Evolutionary conservation across 2,113 vertebrate genomes (phyloP).

Genomic region (Catagonus wagneri): DNA sequence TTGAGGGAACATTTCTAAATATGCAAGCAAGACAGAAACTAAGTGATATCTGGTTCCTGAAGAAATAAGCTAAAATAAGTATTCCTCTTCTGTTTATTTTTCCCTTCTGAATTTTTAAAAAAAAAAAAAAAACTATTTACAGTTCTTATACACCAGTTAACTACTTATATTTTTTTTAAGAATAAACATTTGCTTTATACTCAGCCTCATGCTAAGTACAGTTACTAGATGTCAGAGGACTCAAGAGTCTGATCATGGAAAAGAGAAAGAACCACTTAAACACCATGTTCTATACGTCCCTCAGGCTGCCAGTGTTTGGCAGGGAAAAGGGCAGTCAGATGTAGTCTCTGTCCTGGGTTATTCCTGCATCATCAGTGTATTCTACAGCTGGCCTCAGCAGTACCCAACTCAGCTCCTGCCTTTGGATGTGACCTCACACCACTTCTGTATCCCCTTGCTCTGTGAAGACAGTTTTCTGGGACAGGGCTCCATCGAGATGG

Average conservation of each 20-base stretch:
- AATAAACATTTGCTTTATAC: conserved; percentile 50
- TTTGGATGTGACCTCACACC: not conserved
- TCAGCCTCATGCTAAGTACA: not conserved
- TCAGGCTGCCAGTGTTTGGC: not conserved
- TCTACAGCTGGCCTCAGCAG: not conserved
- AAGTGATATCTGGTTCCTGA: conserved; percentile 63
- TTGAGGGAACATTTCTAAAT: conserved; percentile 41
- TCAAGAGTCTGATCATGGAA: conserved; percentile 13
- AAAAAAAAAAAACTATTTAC: conserved; percentile 40
- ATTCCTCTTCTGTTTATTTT: conserved; percentile 65
- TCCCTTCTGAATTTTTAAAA: conserved; percentile 38
- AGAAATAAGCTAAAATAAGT: conserved; percentile 69
- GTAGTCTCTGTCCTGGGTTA: not conserved
- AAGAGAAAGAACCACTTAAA: conserved; percentile 44
- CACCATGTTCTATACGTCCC: conserved; percentile 30
- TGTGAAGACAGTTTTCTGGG: not conserved
- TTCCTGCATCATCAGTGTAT: not conserved
- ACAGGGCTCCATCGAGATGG: not conserved
- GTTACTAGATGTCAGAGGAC: conserved; percentile 22
- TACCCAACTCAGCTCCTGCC: not conserved
- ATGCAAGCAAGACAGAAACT: conserved; percentile 1
- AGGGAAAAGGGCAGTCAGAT: not conserved
- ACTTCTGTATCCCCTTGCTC: not conserved
- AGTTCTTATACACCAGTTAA: conserved; percentile 37
- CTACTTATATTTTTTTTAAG: conserved; percentile 49